A percentile compares a stretch with the other conserved stretches of the same genome.
These are phyloP conservation scores for Hylia prasina DNA, from an alignment of 2,113 vertebrate species.

Conservation along the genomic window DNA sequence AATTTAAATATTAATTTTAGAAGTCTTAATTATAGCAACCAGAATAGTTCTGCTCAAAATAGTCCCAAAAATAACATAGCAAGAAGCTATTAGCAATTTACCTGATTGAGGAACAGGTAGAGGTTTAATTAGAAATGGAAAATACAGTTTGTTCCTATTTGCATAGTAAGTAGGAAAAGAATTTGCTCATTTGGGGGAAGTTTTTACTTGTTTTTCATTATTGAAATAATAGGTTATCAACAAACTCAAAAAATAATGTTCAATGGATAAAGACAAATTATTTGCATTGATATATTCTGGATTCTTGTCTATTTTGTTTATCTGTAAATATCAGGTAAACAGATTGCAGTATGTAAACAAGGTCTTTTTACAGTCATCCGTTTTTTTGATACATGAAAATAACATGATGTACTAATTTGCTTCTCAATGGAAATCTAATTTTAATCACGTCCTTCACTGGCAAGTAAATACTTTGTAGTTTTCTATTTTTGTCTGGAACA, in stretches of 20 bases:
- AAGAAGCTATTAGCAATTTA: slow-evolving; percentile 41
- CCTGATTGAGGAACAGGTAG: slow-evolving; percentile 30
- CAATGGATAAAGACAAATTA: background rate
- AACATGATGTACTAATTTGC: background rate
- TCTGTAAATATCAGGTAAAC: slow-evolving; percentile 19
- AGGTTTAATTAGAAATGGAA: slow-evolving; percentile 40
- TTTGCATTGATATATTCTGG: slow-evolving; percentile 2
- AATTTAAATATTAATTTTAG: slow-evolving; percentile 70
- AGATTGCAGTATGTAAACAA: background rate
- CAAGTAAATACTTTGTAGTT: background rate
- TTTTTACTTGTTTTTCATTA: slow-evolving; percentile 20
- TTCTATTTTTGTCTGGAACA: background rate
- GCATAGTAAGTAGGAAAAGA: slow-evolving; percentile 21
- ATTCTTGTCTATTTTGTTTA: background rate
- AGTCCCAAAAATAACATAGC: slow-evolving; percentile 41
- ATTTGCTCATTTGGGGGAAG: background rate
- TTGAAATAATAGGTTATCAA: slow-evolving; percentile 26
- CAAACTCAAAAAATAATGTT: background rate
- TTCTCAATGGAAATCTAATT: background rate
- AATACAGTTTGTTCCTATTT: slow-evolving; percentile 33
- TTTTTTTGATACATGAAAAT: background rate
- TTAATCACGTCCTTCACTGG: background rate
- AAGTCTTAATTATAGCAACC: slow-evolving; percentile 58
- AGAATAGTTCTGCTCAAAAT: slow-evolving; percentile 43
- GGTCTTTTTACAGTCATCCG: background rate